Percentiles rank a stretch among this genome's conserved stretches.
Conservation (phyloP, 2,888 invertebrate species). For the Cerceris ruficornis region DNA sequence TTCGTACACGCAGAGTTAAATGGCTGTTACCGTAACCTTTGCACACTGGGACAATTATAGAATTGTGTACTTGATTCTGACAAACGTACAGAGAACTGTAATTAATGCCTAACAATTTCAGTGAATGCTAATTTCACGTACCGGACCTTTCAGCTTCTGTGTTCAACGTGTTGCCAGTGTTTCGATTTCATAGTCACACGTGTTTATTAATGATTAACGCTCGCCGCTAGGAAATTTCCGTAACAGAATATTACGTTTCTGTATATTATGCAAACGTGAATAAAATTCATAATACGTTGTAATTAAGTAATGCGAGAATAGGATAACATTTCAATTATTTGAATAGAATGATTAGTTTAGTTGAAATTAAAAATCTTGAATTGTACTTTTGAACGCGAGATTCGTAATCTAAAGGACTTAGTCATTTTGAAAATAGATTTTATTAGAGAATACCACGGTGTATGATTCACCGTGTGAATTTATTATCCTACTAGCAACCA, state of each 20-base stretch:
- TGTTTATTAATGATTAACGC: slow-evolving; percentile 36
- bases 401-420: neutral
- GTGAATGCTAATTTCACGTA: slow-evolving; percentile 31
- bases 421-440: slow-evolving; percentile 5
- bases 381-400: neutral
- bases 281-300: neutral
- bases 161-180: slow-evolving; percentile 16
- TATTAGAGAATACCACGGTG: slow-evolving; percentile 28
- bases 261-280: slow-evolving; percentile 12
- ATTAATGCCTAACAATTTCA: slow-evolving; percentile 43
- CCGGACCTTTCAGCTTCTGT: slow-evolving; percentile 13
- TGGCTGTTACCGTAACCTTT: neutral
- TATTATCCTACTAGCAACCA: slow-evolving; percentile 28
- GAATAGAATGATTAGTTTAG: too few species aligned
- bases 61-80: slow-evolving; percentile 34
- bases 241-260: slow-evolving; percentile 19
- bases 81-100: slow-evolving; percentile 30
- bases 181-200: slow-evolving; percentile 25
- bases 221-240: slow-evolving; percentile 31
- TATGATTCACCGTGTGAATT: slow-evolving; percentile 34
- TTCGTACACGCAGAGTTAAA: neutral
- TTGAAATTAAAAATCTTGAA: neutral
- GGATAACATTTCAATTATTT: too few species aligned
- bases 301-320: neutral
- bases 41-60: slow-evolving; percentile 33